phyloP scores from a whole-genome alignment of 2,888 invertebrate species.

The Brachyptera putata region DNA sequence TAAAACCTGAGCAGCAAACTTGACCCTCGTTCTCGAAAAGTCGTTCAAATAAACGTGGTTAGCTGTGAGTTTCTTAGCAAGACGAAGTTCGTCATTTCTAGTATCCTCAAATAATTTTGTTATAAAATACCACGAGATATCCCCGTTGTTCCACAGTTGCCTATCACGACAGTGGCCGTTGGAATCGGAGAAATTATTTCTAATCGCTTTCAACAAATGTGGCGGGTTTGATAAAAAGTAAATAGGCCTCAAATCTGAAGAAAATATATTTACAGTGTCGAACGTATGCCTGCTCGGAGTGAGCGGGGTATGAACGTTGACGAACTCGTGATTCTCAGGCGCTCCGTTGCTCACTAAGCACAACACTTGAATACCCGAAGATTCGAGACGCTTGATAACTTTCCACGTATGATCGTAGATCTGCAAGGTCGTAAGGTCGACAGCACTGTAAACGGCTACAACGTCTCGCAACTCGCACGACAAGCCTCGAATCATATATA shows the following conservation, averaged over 20 bases:
- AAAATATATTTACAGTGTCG: neutral
- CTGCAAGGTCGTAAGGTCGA: neutral
- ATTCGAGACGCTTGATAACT: neutral
- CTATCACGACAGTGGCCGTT: neutral
- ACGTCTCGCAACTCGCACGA: neutral
- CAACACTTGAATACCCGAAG: neutral
- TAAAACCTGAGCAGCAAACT: conserved; percentile 5
- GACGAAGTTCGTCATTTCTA: neutral
- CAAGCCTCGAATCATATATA: neutral
- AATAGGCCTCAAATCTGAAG: neutral
- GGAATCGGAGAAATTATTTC: conserved; percentile 8
- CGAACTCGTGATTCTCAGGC: neutral
- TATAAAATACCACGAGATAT: conserved; percentile 1
- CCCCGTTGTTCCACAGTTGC: neutral
- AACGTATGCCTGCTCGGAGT: neutral
- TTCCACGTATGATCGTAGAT: neutral
- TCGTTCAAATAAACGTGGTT: neutral
- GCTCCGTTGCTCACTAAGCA: conserved; percentile 6
- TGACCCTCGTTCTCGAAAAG: neutral
- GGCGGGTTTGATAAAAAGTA: neutral
- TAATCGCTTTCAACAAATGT: neutral
- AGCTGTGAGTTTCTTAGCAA: conserved; percentile 1
- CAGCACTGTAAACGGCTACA: neutral
- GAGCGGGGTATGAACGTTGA: neutral
- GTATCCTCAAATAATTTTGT: conserved; percentile 1